Evolutionary conservation across 2,797 vertebrate species (phyloP), one percentile per base, ranked within the genome.

Genomic region (Anniella stebbinsi): DNA sequence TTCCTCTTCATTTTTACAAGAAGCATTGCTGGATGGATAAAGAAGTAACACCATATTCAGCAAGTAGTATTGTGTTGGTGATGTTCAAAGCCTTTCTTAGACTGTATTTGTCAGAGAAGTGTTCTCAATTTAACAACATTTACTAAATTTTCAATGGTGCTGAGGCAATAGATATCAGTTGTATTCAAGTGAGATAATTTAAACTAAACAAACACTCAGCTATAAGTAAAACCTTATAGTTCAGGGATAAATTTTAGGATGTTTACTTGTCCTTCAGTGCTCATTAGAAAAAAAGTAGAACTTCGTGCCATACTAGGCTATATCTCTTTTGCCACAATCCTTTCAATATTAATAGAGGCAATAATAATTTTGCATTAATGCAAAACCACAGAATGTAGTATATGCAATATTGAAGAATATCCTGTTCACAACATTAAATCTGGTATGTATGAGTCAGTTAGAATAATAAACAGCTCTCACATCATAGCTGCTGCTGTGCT

Each of bases 401-500:
- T 89, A 70, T 92, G 91, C 93, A 92, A 5, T 88, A 94, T 92
- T 95, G 91, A 95, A 94, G 92, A 75, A 91, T 85, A 86, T 93
- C 83, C 92, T 96, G 94, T 91, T 60, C 93, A 18, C n/a, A 93
- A 84, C 87, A 88, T 60, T 94, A 89, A 89, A 87, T 87, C 94
- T 92, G 89, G 91, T 67, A 76, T 76, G 96, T 13, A 86, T 92
- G 92, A 90, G 95, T 86, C 94, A 89, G 87, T 89, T 94, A 95
- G 92, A 94, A 95, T 90, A 96, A 45, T 45, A 90, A 73, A 92
- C 75, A 93, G 89, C 92, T 95, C 91, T 96, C 89, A 93, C 75
- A 45, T 91, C 93, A 90, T 91, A 88, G 77, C 48, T 73, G 95
- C 96, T 96, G 96, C 97, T 97, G 92, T 60, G 96, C 97, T 97